These are phyloP conservation scores for Pipistrellus pygmaeus DNA, from an alignment of 2,797 vertebrate genomes.

Conservation along the genomic window DNA sequence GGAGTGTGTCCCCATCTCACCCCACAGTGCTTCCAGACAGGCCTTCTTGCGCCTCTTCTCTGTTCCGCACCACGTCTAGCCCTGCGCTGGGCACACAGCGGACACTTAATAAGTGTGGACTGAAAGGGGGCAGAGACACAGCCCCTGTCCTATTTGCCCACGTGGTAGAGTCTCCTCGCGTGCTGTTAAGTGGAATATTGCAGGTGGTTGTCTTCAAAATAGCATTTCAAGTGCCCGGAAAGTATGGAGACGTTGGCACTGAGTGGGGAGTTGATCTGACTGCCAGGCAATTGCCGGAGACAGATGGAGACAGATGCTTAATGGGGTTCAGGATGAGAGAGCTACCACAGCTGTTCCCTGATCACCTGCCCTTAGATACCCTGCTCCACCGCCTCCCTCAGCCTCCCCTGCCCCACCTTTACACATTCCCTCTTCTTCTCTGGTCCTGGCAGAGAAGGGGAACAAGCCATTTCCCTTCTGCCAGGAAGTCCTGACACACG, in stretches of 20 bases:
- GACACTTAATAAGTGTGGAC: background rate
- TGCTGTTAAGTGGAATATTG: background rate
- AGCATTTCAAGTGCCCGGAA: constrained; percentile 52
- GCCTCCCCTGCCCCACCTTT: background rate
- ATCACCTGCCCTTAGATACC: constrained; percentile 78
- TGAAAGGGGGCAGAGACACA: background rate
- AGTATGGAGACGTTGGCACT: background rate
- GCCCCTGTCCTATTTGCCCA: background rate
- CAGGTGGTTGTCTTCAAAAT: constrained; percentile 17
- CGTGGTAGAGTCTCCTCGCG: background rate
- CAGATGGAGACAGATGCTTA: constrained; percentile 86
- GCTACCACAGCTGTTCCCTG: constrained; percentile 72
- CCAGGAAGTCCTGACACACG: background rate
- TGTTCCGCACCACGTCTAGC: background rate
- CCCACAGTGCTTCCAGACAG: background rate
- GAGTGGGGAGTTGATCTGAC: constrained; percentile 29
- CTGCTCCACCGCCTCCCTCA: background rate
- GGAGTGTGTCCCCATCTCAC: background rate
- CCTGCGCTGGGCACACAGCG: background rate
- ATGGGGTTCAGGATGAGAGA: constrained; percentile 80
- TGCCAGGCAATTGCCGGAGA: constrained; percentile 82
- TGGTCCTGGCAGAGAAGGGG: constrained; percentile 45
- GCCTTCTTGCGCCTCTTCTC: background rate
- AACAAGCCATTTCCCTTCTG: background rate
- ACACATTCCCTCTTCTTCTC: background rate